Base-by-base conservation (phyloP, 2,113 vertebrate species). In the Zingel zingel region DNA sequence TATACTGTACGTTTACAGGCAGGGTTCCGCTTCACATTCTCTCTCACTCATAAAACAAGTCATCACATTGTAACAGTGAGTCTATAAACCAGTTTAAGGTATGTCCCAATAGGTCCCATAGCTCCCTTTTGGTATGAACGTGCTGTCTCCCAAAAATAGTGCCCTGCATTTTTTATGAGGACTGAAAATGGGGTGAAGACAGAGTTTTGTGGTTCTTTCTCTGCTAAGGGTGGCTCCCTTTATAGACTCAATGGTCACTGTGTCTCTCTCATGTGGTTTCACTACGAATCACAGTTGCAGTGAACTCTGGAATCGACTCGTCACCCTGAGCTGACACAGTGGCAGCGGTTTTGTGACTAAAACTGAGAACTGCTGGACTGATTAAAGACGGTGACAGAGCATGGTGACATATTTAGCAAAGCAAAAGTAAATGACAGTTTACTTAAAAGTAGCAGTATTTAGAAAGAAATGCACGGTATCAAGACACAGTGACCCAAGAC, bases 231-330 rank as follows among this genome's bases (percentile, higher is more conserved):
- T 68, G 50, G 81, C 67, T 91, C 86, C 65, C 36, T 91, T 92
- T 94, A 85, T 93, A 93, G 90, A 82, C 77, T 71, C 67, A 1
- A 21, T 56, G 79, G 83, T 86, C 79, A 59, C 79, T 67, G 81
- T 18, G 39, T 23, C 65, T 23, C 82, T 94, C 83, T 92, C 36
- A 89, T 93, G 94, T 94, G 93, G 92, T 78, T 79, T 67, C 33
- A 77, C 33, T 39, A 3, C 7, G 77, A 75, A 50, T 79, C 58
- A 19, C 63, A 61, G 84, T 21, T 82, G 89, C 77, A 82, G 74
- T 57, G 85, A 90, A 79, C 88, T 72, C 83, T 56, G 86, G 86
- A 48, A 77, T 75, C 25, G 82, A 88, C 76, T 86, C 69, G 76
- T 92, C 81, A 82, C 84, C 77, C 54, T 63, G 79, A 75, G 63